Evolutionary conservation across 2,888 invertebrate genomes (phyloP).

Genomic region (Drosophila anomalata): DNA sequence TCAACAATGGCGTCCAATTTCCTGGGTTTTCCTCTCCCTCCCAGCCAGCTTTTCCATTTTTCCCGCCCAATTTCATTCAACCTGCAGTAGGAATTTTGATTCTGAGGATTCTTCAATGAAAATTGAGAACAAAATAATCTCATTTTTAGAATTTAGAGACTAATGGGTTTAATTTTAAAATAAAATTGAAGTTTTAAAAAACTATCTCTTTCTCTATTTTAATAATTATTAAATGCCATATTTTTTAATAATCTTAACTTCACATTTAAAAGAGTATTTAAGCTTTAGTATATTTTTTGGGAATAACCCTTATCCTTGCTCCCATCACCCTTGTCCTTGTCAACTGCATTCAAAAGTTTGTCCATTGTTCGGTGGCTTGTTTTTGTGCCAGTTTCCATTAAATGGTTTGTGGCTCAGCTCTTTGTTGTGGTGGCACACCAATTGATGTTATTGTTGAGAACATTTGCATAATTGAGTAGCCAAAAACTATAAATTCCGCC

Average conservation of each 20-base stretch:
- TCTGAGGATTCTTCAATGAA: not conserved
- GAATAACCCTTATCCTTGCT: no score
- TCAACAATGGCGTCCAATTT: conserved; percentile 34
- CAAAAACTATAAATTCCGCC: conserved; percentile 40
- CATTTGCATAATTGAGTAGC: conserved; percentile 65
- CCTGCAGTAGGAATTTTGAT: not conserved
- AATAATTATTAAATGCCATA: not conserved
- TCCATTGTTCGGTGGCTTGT: conserved; percentile 10
- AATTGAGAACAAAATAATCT: not conserved
- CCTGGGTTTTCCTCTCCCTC: conserved; percentile 2
- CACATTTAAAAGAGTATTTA: not conserved
- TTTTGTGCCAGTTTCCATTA: conserved; percentile 17
- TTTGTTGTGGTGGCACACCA: conserved; percentile 18
- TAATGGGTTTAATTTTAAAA: no score
- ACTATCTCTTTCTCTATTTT: no score
- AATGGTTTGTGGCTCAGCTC: conserved; percentile 11
- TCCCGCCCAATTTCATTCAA: conserved; percentile 1
- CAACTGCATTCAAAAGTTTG: conserved; percentile 1
- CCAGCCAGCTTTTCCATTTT: not conserved
- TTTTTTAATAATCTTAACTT: not conserved
- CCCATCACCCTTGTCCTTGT: conserved; percentile 5
- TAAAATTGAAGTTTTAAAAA: no score
- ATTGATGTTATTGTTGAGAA: conserved; percentile 18
- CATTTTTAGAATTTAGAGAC: not conserved
- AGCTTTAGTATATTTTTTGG: not conserved